Conservation (phyloP, 2,113 vertebrate species). For the Sinocyclocheilus rhinocerous region DNA sequence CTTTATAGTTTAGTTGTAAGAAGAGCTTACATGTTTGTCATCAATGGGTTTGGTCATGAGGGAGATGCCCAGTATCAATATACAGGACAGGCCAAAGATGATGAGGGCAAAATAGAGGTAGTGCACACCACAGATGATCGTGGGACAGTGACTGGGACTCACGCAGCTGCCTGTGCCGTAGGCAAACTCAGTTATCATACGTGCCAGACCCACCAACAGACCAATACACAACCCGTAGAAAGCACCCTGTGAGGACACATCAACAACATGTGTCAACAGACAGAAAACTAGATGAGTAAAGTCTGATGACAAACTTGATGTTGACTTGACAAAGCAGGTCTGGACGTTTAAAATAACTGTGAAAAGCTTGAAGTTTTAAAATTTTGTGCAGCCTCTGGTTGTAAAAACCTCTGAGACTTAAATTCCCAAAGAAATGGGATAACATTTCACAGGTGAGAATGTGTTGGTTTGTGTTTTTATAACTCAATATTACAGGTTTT, state of each 20-base stretch:
- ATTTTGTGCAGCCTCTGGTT: too few species aligned
- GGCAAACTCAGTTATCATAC: slow-evolving; percentile 91
- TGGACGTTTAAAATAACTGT: too few species aligned
- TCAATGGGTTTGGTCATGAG: slow-evolving; percentile 90
- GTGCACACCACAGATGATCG: slow-evolving; percentile 91
- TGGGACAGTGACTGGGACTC: slow-evolving; percentile 83
- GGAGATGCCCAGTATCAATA: slow-evolving; percentile 81
- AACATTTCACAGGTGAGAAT: too few species aligned
- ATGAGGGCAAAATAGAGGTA: slow-evolving; percentile 95
- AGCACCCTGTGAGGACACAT: slow-evolving; percentile 80
- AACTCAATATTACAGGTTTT: too few species aligned
- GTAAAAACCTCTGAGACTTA: too few species aligned
- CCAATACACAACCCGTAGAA: slow-evolving; percentile 88
- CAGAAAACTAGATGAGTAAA: too few species aligned
- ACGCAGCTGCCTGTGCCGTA: slow-evolving; percentile 88
- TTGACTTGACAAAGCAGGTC: too few species aligned
- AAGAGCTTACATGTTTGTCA: slow-evolving; percentile 85
- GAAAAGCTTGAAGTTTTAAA: too few species aligned
- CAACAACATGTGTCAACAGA: neutral
- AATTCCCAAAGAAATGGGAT: too few species aligned
- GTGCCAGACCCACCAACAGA: slow-evolving; percentile 77
- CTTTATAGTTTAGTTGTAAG: neutral
- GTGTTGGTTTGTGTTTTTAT: too few species aligned
- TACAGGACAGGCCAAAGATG: slow-evolving; percentile 75
- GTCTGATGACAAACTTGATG: too few species aligned